Evolutionary conservation across 2,888 invertebrate genomes (phyloP), one percentile per base, ranked within the genome.

Genomic region (Keiferia lycopersicella): DNA sequence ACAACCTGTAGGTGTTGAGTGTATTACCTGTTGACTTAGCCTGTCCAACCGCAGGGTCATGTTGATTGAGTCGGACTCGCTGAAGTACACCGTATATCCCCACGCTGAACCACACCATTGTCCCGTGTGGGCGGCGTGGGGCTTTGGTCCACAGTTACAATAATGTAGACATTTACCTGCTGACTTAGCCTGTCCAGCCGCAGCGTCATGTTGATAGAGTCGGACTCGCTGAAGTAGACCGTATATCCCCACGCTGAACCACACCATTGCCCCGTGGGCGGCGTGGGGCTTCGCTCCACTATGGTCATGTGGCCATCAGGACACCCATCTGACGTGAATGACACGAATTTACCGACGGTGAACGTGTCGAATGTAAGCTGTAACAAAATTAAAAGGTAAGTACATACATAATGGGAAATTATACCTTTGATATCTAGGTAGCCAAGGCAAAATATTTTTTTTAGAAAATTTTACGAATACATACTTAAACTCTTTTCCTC

Each of bases 61-160:
- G 41, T 41, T 41, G 41, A n/a, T 41, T 0, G 41, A 41, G 71
- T 94, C 93, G 10, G 95, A 95, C 86, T 96, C 96, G 83, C 96
- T 96, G 92, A 96, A 96, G 86, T 96, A 96, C 60, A 96, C 96
- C 0, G 96, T 96, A 83, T 96, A 96, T 7, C 96, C 96, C 95
- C 96, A 96, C 94, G 96, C 96, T 53, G 95, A 95, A 56, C 96
- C 96, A 72, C 96, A 96, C 96, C 96, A 96, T 81, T 95, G 95
- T 8, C 96, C 96, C 3, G 95, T 94, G 10, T 94, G 10, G 95
- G 94, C 0, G 94, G 93, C 0, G 95, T 94, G 0, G 95, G 92
- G 71, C 94, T 95, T 60, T 93, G 91, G 81, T 96, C 96, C 70
- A 94, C 93, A 34, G 1, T 34, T 8, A 34, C 1, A 8, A 34